These are phyloP conservation scores for Himalopsyche tibetana DNA, from an alignment of 2,888 invertebrate species.

Conservation along the genomic window DNA sequence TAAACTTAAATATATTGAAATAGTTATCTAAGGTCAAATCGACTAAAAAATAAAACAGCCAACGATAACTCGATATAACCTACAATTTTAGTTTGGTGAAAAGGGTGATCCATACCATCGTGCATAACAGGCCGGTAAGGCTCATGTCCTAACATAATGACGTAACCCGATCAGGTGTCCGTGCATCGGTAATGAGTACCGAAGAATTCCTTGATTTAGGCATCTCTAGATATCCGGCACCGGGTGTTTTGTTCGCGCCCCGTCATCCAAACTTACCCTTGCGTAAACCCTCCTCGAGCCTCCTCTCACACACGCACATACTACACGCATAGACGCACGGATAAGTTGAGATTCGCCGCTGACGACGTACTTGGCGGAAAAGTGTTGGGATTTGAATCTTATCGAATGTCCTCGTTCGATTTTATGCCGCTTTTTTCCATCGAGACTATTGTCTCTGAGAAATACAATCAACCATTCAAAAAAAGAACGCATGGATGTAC, in stretches of 20 bases:
- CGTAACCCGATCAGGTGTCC: too few relatives aligned
- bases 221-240: slow-evolving; percentile 38
- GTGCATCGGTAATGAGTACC: background rate
- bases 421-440: slow-evolving; percentile 9
- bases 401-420: slow-evolving; percentile 11
- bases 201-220: background rate
- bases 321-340: background rate
- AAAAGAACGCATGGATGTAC: background rate
- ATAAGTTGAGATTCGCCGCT: slow-evolving; percentile 19
- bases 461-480: slow-evolving; percentile 34
- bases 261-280: slow-evolving; percentile 2
- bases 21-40: too few relatives aligned
- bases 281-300: background rate
- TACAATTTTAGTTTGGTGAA: too few relatives aligned
- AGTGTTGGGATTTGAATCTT: slow-evolving; percentile 27
- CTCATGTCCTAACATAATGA: too few relatives aligned
- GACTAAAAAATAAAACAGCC: too few relatives aligned
- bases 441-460: slow-evolving; percentile 16
- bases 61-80: too few relatives aligned
- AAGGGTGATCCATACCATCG: too few relatives aligned
- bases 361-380: slow-evolving; percentile 20
- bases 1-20: too few relatives aligned
- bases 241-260: slow-evolving; percentile 32
- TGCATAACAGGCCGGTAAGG: too few relatives aligned
- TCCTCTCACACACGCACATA: slow-evolving; percentile 3